These are phyloP conservation scores for Macrostomum lignano DNA, from an alignment of 1,140 invertebrate species.

Conservation along the genomic window DNA sequence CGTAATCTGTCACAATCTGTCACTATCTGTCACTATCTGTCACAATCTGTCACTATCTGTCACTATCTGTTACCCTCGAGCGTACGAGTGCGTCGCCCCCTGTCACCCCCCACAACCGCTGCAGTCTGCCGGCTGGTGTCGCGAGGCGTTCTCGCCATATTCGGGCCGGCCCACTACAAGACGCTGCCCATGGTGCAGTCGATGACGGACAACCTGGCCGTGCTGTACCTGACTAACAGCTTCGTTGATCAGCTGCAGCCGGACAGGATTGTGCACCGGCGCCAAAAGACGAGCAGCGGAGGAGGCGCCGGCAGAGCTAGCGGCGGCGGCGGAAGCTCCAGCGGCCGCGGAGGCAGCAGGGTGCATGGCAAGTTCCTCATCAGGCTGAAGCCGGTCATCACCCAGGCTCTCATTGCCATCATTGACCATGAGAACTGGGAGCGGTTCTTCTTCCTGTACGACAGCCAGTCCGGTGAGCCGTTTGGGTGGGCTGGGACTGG, in stretches of 20 bases:
- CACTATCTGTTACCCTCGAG: too few species aligned
- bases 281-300: too few species aligned
- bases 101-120: too few species aligned
- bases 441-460: constrained; percentile 69
- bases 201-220: neutral
- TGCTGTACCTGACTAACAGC: neutral
- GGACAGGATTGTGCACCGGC: too few species aligned
- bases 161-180: constrained; percentile 1
- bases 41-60: too few species aligned
- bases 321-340: too few species aligned
- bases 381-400: constrained; percentile 57
- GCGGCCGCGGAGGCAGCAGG: neutral
- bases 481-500: too few species aligned
- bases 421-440: constrained; percentile 63
- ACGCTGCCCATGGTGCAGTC: neutral
- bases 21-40: too few species aligned
- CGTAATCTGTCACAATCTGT: too few species aligned
- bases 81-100: too few species aligned
- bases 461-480: constrained; percentile 76
- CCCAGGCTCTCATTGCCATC: constrained; percentile 61
- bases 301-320: too few species aligned
- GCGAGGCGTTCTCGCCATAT: neutral
- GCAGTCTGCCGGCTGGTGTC: constrained; percentile 1
- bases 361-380: constrained; percentile 1
- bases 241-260: constrained; percentile 4